A percentile compares a stretch with the other conserved stretches of the same genome.
Evolutionary conservation across 2,888 invertebrate genomes (phyloP).

Genomic region (Oasisia sp.): DNA sequence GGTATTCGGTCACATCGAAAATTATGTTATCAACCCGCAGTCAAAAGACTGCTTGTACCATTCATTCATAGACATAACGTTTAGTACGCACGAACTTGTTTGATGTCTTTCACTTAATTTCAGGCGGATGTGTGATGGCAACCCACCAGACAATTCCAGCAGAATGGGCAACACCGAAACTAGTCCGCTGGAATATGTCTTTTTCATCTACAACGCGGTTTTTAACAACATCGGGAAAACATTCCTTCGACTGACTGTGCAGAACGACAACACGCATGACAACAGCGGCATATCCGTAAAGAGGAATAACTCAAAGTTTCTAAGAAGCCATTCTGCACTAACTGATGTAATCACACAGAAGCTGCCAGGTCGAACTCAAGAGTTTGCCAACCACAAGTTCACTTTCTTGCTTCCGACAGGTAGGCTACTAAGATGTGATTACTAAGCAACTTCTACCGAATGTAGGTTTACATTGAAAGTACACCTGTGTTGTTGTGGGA

Average conservation of each 20-base stretch:
- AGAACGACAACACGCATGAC: neutral
- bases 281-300: neutral
- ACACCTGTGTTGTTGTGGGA: no score
- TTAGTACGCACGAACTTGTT: neutral
- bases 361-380: neutral
- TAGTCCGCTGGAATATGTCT: neutral
- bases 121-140: slow-evolving; percentile 13
- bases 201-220: neutral
- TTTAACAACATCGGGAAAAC: neutral
- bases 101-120: neutral
- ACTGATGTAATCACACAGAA: neutral
- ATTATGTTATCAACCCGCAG: no score
- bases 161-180: neutral
- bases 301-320: neutral
- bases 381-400: slow-evolving; percentile 5
- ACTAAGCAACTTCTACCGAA: neutral
- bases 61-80: no score
- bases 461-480: neutral
- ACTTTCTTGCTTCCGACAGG: neutral
- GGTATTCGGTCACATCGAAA: no score
- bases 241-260: neutral
- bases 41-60: no score
- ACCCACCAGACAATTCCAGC: neutral
- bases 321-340: neutral
- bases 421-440: neutral